Conservation (phyloP, 1,140 invertebrate genomes). For the Monochamus saltuarius region DNA sequence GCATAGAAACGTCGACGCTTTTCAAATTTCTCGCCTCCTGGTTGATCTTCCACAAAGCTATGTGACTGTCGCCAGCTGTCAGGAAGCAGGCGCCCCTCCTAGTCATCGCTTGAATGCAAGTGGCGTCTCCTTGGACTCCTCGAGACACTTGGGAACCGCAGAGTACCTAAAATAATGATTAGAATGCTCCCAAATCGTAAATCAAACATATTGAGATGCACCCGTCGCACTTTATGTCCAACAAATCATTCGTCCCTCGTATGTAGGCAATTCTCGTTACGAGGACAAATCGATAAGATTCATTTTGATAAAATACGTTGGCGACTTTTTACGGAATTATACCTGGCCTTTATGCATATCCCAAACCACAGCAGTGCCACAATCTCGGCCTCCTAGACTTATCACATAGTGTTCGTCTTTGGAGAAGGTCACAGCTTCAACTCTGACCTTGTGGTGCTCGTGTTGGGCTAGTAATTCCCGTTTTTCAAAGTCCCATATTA, state of each 20-base stretch:
- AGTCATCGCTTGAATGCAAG: slow-evolving; percentile 60
- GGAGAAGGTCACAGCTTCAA: slow-evolving; percentile 81
- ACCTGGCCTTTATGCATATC: slow-evolving; percentile 54
- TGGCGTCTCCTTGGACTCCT: slow-evolving; percentile 66
- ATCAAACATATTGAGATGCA: no score
- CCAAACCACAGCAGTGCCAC: slow-evolving; percentile 78
- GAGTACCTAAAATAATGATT: no score
- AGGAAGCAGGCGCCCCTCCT: slow-evolving; percentile 63
- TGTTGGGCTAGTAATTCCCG: slow-evolving; percentile 64
- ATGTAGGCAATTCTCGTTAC: no score
- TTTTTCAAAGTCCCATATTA: slow-evolving; percentile 81
- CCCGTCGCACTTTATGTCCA: no score
- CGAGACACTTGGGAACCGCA: slow-evolving; percentile 26
- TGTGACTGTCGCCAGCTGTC: slow-evolving; percentile 70
- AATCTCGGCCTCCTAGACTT: slow-evolving; percentile 85
- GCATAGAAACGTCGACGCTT: slow-evolving; percentile 69
- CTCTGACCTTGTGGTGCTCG: slow-evolving; percentile 81
- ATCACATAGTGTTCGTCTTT: slow-evolving; percentile 77
- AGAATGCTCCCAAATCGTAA: no score
- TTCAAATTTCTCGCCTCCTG: slow-evolving; percentile 66
- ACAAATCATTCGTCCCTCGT: no score
- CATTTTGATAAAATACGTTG: no score
- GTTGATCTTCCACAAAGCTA: slow-evolving; percentile 74
- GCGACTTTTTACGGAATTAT: no score
- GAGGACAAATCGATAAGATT: no score